Base-by-base conservation (phyloP, 1,140 invertebrate genomes). In the Drosophila orena region DNA sequence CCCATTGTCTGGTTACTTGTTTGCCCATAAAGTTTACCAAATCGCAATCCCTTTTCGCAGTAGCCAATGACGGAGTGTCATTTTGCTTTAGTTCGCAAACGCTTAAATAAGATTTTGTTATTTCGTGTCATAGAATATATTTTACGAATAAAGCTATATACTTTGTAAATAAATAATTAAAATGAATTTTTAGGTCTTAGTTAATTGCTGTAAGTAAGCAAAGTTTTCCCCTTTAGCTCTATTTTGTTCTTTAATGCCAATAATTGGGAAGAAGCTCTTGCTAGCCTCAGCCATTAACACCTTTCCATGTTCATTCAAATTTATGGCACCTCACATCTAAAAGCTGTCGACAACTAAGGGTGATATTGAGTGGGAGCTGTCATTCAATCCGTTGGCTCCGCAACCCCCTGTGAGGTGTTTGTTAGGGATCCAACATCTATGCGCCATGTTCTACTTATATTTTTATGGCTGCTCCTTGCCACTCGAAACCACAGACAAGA, bases 371-470 rank as follows among this genome's bases (percentile, higher is more conserved):
- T 56, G 72, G 52, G 43, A 30, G 59, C 38, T 66, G 52, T 40
- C 71, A 75, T 75, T 75, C 40, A 75, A 65, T 75, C 60, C 61
- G 65, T 55, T 38, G n/a, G 27, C 17, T 59, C 57, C 58, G 30
- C 69, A 54, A 49, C 57, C 50, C 56, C 52, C 35, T 11, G 52
- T 34, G 70, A 74, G 59, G 38, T 61, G 53, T 47, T 49, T 62
- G 43, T 75, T 75, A 66, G 53, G 30, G 61, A 43, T 64, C 59
- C 64, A 83, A 89, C 84, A 88, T 88, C 79, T 89, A 88, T 88
- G 84, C 76, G 66, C 84, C 83, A 88, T 88, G 83, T 88, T 88
- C 83, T 88, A 88, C 84, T 89, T 88, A 88, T 88, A 88, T 88
- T 88, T 88, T 88, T 89, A 88, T 88, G 84, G 79, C 84, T 75